These are phyloP conservation scores for Lordiphosa stackelbergi DNA, from an alignment of 1,140 invertebrate genomes.

Conservation along the genomic window DNA sequence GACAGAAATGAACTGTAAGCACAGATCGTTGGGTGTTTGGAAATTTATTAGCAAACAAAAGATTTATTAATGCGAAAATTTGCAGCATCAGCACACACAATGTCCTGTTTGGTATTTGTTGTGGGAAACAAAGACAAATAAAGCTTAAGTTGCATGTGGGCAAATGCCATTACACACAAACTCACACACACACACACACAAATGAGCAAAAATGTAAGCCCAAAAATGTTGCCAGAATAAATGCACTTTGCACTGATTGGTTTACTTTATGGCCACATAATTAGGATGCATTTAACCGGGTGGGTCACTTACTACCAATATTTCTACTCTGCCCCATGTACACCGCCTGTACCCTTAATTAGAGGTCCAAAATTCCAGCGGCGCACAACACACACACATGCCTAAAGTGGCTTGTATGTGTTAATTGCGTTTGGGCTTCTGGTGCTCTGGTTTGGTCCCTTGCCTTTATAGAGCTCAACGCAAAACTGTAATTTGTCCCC, in stretches of 20 bases:
- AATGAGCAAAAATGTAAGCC: conserved; percentile 15
- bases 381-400: conserved; percentile 9
- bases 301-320: not conserved
- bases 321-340: not conserved
- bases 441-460: conserved; percentile 4
- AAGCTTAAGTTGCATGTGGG: conserved; percentile 56
- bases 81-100: conserved; percentile 58
- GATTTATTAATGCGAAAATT: conserved; percentile 70
- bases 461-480: not conserved
- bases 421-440: conserved; percentile 61
- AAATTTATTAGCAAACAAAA: conserved; percentile 69
- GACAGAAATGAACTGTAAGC: not conserved
- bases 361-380: conserved; percentile 8
- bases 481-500: conserved; percentile 21
- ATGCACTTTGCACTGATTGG: conserved; percentile 49
- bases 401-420: conserved; percentile 23
- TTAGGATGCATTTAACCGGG: conserved; percentile 27
- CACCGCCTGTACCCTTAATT: conserved; percentile 4
- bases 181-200: no score
- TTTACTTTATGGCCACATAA: conserved; percentile 32
- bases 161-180: conserved; percentile 31
- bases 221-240: conserved; percentile 24
- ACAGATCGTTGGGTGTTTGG: conserved; percentile 29
- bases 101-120: conserved; percentile 24
- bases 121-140: conserved; percentile 35